These are phyloP conservation scores for Dicerorhinus sumatrensis DNA, from an alignment of 2,113 vertebrate species.

Conservation along the genomic window DNA sequence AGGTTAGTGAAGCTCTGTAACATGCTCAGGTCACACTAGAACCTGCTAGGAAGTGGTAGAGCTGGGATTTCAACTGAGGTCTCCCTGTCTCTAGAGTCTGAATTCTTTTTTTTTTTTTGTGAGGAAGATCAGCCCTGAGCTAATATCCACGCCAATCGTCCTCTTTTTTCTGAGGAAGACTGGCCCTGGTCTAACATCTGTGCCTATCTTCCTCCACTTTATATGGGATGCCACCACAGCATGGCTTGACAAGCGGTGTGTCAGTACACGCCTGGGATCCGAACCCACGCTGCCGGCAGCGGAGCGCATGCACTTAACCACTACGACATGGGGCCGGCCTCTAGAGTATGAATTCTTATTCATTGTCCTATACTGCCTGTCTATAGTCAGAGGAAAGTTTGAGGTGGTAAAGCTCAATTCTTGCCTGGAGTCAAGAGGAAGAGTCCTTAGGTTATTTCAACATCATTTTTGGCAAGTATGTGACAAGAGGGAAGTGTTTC, in stretches of 20 bases:
- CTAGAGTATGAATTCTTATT: background rate
- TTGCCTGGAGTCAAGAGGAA: slow-evolving; percentile 9
- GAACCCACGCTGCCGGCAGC: too few species aligned
- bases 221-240: too few species aligned
- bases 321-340: too few species aligned
- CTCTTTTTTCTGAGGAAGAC: too few species aligned
- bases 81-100: background rate
- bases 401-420: background rate
- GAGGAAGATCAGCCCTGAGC: too few species aligned
- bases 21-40: background rate
- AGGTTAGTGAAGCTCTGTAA: rapidly evolving
- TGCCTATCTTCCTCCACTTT: too few species aligned
- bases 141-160: too few species aligned
- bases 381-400: background rate
- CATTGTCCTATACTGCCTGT: background rate
- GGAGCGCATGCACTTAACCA: too few species aligned
- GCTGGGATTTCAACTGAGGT: background rate
- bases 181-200: too few species aligned
- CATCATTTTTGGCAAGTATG: background rate
- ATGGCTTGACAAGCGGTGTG: too few species aligned
- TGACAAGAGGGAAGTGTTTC: background rate
- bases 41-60: background rate
- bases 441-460: background rate
- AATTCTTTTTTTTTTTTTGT: background rate
- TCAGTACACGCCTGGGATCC: too few species aligned